phyloP scores from a whole-genome alignment of 2,797 vertebrate species.

The Echeneis naucrates region DNA sequence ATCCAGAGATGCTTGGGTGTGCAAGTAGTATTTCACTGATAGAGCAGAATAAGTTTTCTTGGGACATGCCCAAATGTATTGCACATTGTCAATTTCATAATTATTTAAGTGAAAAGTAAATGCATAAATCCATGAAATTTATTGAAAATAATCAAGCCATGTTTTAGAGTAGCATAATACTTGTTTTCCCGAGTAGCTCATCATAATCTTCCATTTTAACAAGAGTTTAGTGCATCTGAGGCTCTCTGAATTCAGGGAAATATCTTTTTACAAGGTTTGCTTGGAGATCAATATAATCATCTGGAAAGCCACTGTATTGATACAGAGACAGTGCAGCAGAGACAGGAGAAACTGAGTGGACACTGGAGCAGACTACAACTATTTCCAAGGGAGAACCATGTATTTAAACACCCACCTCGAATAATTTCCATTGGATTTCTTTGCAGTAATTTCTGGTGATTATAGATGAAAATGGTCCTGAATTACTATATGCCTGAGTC shows the following conservation, averaged over 20 bases:
- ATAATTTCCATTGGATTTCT: not conserved
- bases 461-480: not conserved
- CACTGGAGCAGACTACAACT: not conserved
- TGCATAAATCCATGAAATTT: no score
- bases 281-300: conserved; percentile 36
- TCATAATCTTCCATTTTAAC: conserved; percentile 6
- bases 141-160: not conserved
- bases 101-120: no score
- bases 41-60: no score
- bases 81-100: no score
- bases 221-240: not conserved
- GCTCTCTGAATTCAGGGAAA: conserved; percentile 3
- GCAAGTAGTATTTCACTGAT: no score
- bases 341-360: conserved; percentile 14
- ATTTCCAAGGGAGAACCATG: not conserved
- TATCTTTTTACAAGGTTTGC: conserved; percentile 26
- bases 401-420: not conserved
- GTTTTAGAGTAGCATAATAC: not conserved
- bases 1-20: no score
- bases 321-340: conserved; percentile 12
- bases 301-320: conserved; percentile 57
- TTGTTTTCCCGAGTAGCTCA: not conserved
- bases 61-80: no score
- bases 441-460: not conserved
- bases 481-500: not conserved